Base-by-base conservation (phyloP, 2,888 invertebrate genomes). In the Ecdyonurus torrentis region DNA sequence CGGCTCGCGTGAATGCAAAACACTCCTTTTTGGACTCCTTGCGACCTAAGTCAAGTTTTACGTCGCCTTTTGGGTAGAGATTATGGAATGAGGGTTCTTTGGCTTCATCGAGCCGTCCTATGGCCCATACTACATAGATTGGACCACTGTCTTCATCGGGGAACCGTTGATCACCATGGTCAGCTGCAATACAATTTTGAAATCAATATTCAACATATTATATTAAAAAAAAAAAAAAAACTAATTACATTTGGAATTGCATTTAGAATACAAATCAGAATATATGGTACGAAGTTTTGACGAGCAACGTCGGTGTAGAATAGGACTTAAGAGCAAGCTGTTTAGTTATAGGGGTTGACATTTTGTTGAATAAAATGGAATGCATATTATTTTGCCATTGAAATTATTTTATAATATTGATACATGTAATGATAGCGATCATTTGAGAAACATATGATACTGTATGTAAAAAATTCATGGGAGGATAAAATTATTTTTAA, bases 61-160 rank as follows among this genome's bases (percentile, higher is more conserved):
- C 77, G 74, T 88, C 82, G 23, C 79, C 78, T 72, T 85, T 85
- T 10, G 87, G 89, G 75, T 88, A 91, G 64, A 84, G 75, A 63
- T 87, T 85, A 73, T 94, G 94, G 76, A 88, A 91, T 67, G 85
- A 83, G 0, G 93, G 93, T 72, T 90, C 89, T 65, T 83, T 83
- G 68, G 83, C 85, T 24, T 81, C 78, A 73, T 90, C 90, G 67
- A 92, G 76, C 66, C 83, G 79, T 2, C 94, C 94, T 63, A 92
- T 75, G 1, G 92, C 91, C 93, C 93, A 94, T 63, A 93, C 82
- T 20, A 86, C 79, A 71, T 81, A 85, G 65, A 78, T 74, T 0
- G 80, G 75, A 23, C 78, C 79, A 7, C 19, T 55, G 55, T 55
- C 22, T 67, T 85, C 82, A 64, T 82, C 76, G 50, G 80, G 78